Evolutionary conservation across 2,888 invertebrate genomes (phyloP).

Genomic region (Leucophora obtusa): DNA sequence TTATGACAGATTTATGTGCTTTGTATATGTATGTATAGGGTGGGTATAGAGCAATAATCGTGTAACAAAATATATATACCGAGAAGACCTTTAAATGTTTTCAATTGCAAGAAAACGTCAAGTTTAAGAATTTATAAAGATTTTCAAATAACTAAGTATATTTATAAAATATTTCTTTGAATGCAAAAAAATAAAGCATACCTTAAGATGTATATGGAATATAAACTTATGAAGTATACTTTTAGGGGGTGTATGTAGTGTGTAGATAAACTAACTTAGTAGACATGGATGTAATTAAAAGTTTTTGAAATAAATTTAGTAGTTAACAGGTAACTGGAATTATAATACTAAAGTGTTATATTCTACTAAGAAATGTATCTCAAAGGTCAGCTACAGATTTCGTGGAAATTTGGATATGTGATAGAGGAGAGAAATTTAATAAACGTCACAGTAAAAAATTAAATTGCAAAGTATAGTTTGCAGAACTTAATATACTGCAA

Average conservation of each 20-base stretch:
- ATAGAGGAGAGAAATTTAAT: no score
- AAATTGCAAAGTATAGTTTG: no score
- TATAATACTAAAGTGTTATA: no score
- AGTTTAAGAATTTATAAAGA: slow-evolving; percentile 20
- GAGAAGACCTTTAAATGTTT: slow-evolving; percentile 45
- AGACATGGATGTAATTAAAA: no score
- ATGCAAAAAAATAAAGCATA: background rate
- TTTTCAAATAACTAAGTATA: background rate
- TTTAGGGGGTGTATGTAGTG: background rate
- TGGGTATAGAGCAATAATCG: background rate
- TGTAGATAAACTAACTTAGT: background rate
- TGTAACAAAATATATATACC: background rate
- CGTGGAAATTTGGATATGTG: no score
- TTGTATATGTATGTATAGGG: background rate
- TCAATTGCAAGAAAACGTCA: slow-evolving; percentile 10
- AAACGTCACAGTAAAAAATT: no score
- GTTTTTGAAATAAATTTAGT: no score
- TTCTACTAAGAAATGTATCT: no score
- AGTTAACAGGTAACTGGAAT: no score
- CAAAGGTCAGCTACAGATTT: no score
- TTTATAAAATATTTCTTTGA: background rate
- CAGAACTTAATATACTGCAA: no score
- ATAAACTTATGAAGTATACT: background rate
- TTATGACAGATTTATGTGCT: slow-evolving; percentile 14
- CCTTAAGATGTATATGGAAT: no score